Base-by-base conservation (phyloP, 1,140 invertebrate species). In the Zaprionus camerounensis region DNA sequence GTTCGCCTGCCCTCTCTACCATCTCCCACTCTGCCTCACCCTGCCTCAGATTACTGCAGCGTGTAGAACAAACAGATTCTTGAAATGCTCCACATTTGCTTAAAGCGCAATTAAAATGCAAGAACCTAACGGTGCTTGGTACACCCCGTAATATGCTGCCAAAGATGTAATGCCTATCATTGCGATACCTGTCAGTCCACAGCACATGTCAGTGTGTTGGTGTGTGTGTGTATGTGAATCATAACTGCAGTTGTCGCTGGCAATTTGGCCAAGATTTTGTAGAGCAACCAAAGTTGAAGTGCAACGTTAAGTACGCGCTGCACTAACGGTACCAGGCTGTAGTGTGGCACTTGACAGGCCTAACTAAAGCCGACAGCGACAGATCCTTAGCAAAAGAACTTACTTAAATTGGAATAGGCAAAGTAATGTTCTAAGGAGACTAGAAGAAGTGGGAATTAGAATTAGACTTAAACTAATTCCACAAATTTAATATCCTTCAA, bases 51-150 rank as follows among this genome's bases (percentile, higher is more conserved):
- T 57, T 62, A 24, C 28, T 69, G 26, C 72, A 63, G 41, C 24
- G 61, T 22, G 59, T 49, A 34, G 11, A 26, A 20, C 46, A 55
- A 34, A 57, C 31, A 64, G 67, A 41, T 75, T 57, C 62, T 66
- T 15, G 46, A 67, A 65, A 72, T 76, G 74, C 69, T 76, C 74
- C 31, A 76, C 74, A 76, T 76, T 72, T 67, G 63, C 69, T 58
- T 62, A 55, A 61, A 46, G 38, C 34, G 57, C 70, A 72, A 76
- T 72, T 72, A 67, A 76, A 76, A 57, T 76, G 70, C 74, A 62
- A 72, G 57, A 76, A 49, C 46, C 70, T 76, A 72, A 76, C 74
- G 63, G 74, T 34, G 49, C 62, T 5, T 15, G 31, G 11, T 62
- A 46, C 22, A 55, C 53, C 53, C 46, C 53, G 38, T 71, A 56